Evolutionary conservation across 2,888 invertebrate genomes (phyloP), one percentile per base, ranked within the genome.

Genomic region (Pollenia amentaria): DNA sequence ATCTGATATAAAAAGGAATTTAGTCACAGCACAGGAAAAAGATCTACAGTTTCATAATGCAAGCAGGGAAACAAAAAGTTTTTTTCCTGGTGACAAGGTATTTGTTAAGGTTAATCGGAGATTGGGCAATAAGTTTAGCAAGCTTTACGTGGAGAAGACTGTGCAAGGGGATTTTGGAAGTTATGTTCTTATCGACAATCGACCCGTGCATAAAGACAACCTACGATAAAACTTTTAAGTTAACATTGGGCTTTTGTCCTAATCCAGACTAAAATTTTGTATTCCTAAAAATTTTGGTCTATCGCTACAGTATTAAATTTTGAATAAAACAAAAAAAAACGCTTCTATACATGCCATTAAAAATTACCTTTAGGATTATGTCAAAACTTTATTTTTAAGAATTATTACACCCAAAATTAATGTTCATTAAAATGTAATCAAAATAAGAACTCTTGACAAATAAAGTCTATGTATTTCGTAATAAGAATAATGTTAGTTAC

Each of bases 111-210:
- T 14, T 4, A 72, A 72, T 7, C 57, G 72, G 14, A 42, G 72
- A 12, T 72, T 72, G 11, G 72, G 72, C 21, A 72, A 72, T 57
- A 57, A 72, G 57, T 72, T 72, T 44, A 72, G 72, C 29, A 72
- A 72, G 3, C 55, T 55, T 8, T 72, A 44, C 57, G 44, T 29
- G 4, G 72, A 72, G 57, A 72, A 72, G 21, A 42, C n/a, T 48
- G 16, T 69, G 12, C 48, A 38, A 67, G 38, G 38, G 11, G 48
- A 69, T 16, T 51, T 51, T 29, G 67, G 67, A 48, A 51, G 48
- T 38, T 51, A 48, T n/a, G 57, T 72, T 57, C 21, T 57, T 40
- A 70, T 70, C 40, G 69, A 69, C 16, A 64, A 64, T 12, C 40
- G 42, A 64, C 40, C 18, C n/a, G 64, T 64, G 1, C 64, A 65